Conservation (phyloP, 2,888 invertebrate species). For the Leucoma salicis region DNA sequence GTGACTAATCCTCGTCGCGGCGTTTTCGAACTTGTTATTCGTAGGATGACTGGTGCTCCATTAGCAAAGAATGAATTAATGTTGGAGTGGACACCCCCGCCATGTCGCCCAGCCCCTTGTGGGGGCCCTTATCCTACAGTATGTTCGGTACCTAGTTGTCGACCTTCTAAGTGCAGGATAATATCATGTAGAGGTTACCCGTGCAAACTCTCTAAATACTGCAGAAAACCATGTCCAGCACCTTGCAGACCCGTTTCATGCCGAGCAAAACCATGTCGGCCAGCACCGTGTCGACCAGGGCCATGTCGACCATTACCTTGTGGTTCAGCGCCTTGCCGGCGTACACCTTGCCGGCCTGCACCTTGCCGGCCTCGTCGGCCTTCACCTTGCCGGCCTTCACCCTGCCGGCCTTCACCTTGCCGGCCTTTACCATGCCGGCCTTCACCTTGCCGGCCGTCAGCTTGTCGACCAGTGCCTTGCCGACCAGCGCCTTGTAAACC, state of each 20-base stretch:
- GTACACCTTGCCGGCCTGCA: not conserved
- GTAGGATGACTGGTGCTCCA: constrained; percentile 65
- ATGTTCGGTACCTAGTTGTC: constrained; percentile 34
- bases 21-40: constrained; percentile 70
- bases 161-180: constrained; percentile 55
- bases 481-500: not conserved
- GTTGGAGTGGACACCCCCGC: constrained; percentile 74
- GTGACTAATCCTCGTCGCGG: constrained; percentile 65
- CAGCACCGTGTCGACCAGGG: not conserved
- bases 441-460: not conserved
- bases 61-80: constrained; percentile 71
- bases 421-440: not conserved
- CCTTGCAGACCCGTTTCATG: constrained; percentile 13
- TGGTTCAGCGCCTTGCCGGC: constrained; percentile 5
- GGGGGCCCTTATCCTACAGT: constrained; percentile 21
- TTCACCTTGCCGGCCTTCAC: not conserved
- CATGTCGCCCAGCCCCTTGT: constrained; percentile 45
- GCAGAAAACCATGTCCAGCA: constrained; percentile 12
- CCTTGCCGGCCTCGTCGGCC: not conserved
- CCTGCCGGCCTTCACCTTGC: not conserved
- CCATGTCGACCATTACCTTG: not conserved
- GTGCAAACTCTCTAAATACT: constrained; percentile 3
- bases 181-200: not conserved
- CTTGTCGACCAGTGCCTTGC: not conserved
- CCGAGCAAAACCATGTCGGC: not conserved